Conservation (phyloP, 2,888 invertebrate species). For the Drosophila monieri region DNA sequence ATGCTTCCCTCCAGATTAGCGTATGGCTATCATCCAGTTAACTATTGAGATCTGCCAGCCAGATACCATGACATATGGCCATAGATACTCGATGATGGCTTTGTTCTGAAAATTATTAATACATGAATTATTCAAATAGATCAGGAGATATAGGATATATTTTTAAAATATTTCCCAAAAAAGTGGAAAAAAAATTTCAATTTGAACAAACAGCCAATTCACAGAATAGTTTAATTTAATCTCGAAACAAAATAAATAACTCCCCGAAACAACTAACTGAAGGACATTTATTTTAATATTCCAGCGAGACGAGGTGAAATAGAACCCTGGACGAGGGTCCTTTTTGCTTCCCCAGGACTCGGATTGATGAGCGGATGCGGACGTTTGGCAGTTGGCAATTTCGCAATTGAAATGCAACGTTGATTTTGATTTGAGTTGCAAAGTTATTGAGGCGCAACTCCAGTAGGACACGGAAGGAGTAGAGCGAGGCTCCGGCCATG, state of each 20-base stretch:
- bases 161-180: too few relatives aligned
- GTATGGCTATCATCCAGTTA: slow-evolving; percentile 37
- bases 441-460: slow-evolving; percentile 66
- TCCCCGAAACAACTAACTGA: slow-evolving; percentile 33
- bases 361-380: slow-evolving; percentile 51
- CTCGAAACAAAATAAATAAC: slow-evolving; percentile 43
- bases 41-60: slow-evolving; percentile 25
- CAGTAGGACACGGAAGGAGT: slow-evolving; percentile 21
- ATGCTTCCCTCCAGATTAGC: slow-evolving; percentile 46
- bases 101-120: slow-evolving; percentile 13
- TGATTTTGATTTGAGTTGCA: slow-evolving; percentile 77
- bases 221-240: slow-evolving; percentile 76
- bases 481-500: slow-evolving; percentile 46
- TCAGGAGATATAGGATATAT: neutral
- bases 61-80: slow-evolving; percentile 25
- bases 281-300: slow-evolving; percentile 74
- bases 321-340: slow-evolving; percentile 3
- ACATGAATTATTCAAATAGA: slow-evolving; percentile 20
- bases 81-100: slow-evolving; percentile 2
- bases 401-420: slow-evolving; percentile 78
- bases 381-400: slow-evolving; percentile 57
- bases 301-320: slow-evolving; percentile 16
- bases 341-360: slow-evolving; percentile 8
- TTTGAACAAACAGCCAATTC: slow-evolving; percentile 52
- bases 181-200: neutral